These are phyloP conservation scores for Apocrypta bakeri DNA, from an alignment of 1,140 invertebrate species.

Conservation along the genomic window DNA sequence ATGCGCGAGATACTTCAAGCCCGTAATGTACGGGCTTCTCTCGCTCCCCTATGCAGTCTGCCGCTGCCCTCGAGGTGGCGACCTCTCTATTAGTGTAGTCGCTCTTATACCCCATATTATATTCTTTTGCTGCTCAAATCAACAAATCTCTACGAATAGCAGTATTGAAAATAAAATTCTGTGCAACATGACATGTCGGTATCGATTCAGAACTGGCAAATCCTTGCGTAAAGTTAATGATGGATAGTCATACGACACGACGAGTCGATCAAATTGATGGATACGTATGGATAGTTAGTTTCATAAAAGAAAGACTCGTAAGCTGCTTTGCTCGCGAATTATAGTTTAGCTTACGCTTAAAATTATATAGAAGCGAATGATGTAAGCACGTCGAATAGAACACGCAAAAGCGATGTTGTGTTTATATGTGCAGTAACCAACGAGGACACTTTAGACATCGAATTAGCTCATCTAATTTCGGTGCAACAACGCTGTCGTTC, in stretches of 20 bases:
- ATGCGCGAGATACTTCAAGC: slow-evolving; percentile 44
- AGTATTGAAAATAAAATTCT: no score
- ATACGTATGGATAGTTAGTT: no score
- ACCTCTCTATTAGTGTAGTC: background rate
- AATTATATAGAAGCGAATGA: background rate
- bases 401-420: background rate
- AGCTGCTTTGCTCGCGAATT: background rate
- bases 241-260: background rate
- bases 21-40: slow-evolving; percentile 17
- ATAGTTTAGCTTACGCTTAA: background rate
- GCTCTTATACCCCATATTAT: no score
- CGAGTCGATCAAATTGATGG: no score
- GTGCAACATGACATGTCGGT: no score
- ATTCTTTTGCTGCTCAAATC: no score
- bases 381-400: background rate
- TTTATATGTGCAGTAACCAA: no score
- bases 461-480: slow-evolving; percentile 7
- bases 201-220: background rate
- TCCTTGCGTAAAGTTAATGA: background rate
- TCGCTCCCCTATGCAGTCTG: background rate
- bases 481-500: background rate
- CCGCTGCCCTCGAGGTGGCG: slow-evolving; percentile 23
- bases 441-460: background rate
- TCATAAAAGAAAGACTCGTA: background rate
- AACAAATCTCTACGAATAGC: no score